These are phyloP conservation scores for Lithosia quadra DNA, from an alignment of 2,888 invertebrate species.

Conservation along the genomic window DNA sequence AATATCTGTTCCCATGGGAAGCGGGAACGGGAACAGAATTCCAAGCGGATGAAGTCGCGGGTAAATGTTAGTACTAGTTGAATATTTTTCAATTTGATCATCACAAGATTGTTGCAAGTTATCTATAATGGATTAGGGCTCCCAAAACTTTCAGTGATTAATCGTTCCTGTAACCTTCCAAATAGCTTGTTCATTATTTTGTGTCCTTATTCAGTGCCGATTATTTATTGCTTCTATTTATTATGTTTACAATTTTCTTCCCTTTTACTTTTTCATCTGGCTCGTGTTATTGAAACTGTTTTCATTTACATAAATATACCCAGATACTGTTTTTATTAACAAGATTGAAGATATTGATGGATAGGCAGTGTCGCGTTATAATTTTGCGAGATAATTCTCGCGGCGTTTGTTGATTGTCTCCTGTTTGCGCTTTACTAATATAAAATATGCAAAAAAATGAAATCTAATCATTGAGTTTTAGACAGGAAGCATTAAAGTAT, in stretches of 20 bases:
- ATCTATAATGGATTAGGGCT: constrained; percentile 10
- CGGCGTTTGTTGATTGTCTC: no score
- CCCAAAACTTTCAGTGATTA: constrained; percentile 18
- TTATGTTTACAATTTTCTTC: constrained; percentile 9
- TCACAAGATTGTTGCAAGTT: no score
- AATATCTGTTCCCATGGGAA: no score
- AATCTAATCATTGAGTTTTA: no score
- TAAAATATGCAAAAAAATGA: background rate
- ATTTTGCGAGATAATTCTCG: no score
- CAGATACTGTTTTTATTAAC: background rate
- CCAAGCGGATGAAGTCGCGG: no score
- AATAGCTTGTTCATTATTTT: background rate
- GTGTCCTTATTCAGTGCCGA: constrained; percentile 1
- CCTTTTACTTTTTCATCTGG: constrained; percentile 15
- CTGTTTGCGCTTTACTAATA: background rate
- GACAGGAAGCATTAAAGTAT: no score
- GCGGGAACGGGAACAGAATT: no score
- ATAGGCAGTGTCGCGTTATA: background rate
- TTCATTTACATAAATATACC: constrained; percentile 15
- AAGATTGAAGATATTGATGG: constrained; percentile 32
- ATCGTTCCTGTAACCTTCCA: constrained; percentile 17
- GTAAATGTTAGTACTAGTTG: no score
- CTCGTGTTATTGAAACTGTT: constrained; percentile 16
- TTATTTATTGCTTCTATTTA: constrained; percentile 18
- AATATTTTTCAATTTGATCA: no score